A percentile compares a stretch with the other conserved stretches of the same genome.
Conservation (phyloP, 2,888 invertebrate genomes). For the Andrena dorsata region DNA sequence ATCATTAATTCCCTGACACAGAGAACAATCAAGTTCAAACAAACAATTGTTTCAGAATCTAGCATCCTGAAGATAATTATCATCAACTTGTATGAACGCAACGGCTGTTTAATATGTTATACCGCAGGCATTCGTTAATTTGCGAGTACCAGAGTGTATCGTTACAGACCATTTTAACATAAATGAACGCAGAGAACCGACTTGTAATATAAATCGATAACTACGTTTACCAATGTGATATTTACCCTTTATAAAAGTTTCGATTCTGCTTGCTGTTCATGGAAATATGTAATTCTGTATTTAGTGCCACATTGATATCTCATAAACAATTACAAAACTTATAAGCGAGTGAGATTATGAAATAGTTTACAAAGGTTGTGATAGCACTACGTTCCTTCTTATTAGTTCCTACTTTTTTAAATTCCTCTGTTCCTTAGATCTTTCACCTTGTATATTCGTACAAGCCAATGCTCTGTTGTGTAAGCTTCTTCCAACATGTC, state of each 20-base stretch:
- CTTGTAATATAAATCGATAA: conserved; percentile 28
- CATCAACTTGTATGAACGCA: conserved; percentile 4
- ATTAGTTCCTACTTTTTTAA: conserved; percentile 83
- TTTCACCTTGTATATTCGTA: conserved; percentile 99
- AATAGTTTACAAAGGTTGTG: conserved; percentile 42
- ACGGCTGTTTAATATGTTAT: conserved; percentile 2
- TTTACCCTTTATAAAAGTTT: conserved; percentile 48
- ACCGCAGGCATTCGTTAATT: conserved; percentile 9
- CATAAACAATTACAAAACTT: conserved; percentile 50
- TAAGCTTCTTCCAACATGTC: conserved; percentile 99
- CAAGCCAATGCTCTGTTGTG: conserved; percentile 99
- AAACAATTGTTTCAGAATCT: conserved; percentile 7
- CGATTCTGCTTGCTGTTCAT: conserved; percentile 21
- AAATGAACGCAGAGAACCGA: conserved; percentile 25
- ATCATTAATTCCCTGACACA: background rate
- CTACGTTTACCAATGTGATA: conserved; percentile 36
- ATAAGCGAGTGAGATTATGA: conserved; percentile 50
- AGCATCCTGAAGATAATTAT: background rate
- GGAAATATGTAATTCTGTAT: conserved; percentile 43
- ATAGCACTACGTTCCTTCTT: conserved; percentile 33
- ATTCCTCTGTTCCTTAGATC: conserved; percentile 95
- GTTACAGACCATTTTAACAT: conserved; percentile 16
- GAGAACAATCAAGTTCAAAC: background rate
- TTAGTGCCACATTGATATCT: conserved; percentile 39
- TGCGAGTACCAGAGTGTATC: conserved; percentile 9